Conservation (phyloP, 2,797 vertebrate species). For the Crypturellus tataupa region DNA sequence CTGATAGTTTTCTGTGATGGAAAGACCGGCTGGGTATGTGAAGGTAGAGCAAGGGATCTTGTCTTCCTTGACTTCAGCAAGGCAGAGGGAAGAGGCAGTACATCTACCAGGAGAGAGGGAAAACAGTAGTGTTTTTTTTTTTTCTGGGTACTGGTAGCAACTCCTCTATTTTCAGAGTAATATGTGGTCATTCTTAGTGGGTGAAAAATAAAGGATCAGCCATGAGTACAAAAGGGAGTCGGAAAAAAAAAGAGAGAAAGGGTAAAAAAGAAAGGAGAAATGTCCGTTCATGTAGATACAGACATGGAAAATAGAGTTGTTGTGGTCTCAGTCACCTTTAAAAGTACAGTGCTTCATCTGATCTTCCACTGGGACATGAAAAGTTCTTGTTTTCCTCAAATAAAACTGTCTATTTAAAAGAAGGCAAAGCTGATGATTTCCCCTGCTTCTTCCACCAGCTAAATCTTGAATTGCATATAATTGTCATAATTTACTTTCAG, state of each 20-base stretch:
- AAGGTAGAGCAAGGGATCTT: no score
- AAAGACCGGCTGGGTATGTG: no score
- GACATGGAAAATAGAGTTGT: not conserved
- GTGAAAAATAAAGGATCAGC: no score
- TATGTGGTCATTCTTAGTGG: not conserved
- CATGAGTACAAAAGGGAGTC: not conserved
- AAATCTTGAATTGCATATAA: not conserved
- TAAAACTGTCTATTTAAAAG: not conserved
- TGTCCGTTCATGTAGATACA: not conserved
- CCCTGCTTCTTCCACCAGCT: not conserved
- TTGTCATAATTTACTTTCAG: not conserved
- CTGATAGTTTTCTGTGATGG: no score
- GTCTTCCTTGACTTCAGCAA: no score
- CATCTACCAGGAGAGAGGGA: not conserved
- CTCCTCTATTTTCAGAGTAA: not conserved
- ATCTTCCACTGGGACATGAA: not conserved
- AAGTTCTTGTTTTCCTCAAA: not conserved
- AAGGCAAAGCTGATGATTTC: not conserved
- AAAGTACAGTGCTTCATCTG: not conserved
- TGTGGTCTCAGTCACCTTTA: not conserved
- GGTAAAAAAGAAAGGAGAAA: not conserved
- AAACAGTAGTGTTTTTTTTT: not conserved
- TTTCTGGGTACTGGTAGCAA: not conserved
- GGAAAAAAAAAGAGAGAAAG: accelerated
- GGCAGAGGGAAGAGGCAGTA: no score